A percentile compares a stretch with the other conserved stretches of the same genome.
These are phyloP conservation scores for Rhincodon typus DNA, from an alignment of 2,797 vertebrate genomes.

Conservation along the genomic window DNA sequence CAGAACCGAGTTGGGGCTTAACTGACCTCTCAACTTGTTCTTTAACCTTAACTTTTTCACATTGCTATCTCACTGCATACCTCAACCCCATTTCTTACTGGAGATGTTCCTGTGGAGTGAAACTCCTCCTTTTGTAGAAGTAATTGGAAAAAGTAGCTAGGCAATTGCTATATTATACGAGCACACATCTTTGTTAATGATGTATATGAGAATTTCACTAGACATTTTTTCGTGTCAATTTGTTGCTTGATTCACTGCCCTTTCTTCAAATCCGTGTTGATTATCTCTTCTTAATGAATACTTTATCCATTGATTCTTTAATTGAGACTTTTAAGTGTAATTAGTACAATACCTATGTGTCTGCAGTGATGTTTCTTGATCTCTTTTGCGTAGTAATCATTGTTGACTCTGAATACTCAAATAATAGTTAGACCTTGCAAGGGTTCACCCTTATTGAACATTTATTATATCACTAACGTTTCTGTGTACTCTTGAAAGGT, in stretches of 20 bases:
- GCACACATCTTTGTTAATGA: neutral
- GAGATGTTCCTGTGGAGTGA: neutral
- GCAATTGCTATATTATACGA: neutral
- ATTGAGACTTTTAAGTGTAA: neutral
- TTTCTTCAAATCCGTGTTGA: neutral
- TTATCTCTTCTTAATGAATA: neutral
- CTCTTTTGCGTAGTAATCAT: neutral
- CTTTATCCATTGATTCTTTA: neutral
- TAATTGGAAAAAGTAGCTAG: neutral
- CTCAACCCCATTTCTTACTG: neutral
- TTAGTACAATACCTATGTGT: neutral
- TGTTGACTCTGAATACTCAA: neutral
- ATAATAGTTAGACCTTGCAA: neutral
- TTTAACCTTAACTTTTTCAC: neutral
- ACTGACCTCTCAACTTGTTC: neutral
- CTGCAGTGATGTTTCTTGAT: neutral
- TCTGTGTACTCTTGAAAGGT: no score
- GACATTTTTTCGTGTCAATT: neutral
- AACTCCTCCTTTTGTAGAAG: neutral
- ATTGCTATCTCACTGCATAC: neutral
- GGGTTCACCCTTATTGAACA: no score
- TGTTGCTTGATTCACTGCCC: neutral
- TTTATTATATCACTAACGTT: no score
- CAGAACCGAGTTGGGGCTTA: neutral
- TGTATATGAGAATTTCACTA: neutral